Percentiles rank a stretch among this genome's conserved stretches.
Conservation (phyloP, 2,888 invertebrate genomes). For the Thymelicus acteon region DNA sequence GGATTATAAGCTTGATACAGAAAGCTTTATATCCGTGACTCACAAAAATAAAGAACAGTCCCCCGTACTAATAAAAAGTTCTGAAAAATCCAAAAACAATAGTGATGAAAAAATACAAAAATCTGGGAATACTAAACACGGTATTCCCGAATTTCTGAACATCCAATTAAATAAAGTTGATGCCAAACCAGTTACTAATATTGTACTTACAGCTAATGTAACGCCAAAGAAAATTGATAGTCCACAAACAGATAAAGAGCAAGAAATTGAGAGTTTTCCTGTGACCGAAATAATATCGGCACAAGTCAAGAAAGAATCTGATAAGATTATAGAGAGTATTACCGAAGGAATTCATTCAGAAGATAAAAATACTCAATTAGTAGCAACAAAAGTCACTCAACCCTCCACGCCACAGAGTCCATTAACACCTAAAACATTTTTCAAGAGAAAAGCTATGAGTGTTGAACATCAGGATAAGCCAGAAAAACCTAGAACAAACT, state of each 20-base stretch:
- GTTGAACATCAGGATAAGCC: constrained; percentile 79
- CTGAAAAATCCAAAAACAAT: constrained; percentile 65
- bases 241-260: constrained; percentile 63
- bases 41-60: constrained; percentile 81
- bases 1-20: constrained; percentile 64
- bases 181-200: constrained; percentile 84
- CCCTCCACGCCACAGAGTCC: constrained; percentile 66
- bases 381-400: constrained; percentile 41
- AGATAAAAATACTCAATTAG: constrained; percentile 50
- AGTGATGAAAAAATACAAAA: constrained; percentile 71
- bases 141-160: constrained; percentile 88
- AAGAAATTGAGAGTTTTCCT: constrained; percentile 61
- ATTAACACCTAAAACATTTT: constrained; percentile 75
- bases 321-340: constrained; percentile 57
- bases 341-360: constrained; percentile 54
- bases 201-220: constrained; percentile 87
- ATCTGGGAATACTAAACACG: constrained; percentile 54
- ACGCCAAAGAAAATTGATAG: constrained; percentile 79
- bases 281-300: constrained; percentile 56
- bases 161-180: constrained; percentile 90
- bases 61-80: constrained; percentile 50
- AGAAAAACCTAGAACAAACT: constrained; percentile 71
- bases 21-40: constrained; percentile 83
- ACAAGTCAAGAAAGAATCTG: constrained; percentile 58
- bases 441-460: constrained; percentile 83